Evolutionary conservation across 2,797 vertebrate species (phyloP).

Genomic region (Caiman crocodilus): DNA sequence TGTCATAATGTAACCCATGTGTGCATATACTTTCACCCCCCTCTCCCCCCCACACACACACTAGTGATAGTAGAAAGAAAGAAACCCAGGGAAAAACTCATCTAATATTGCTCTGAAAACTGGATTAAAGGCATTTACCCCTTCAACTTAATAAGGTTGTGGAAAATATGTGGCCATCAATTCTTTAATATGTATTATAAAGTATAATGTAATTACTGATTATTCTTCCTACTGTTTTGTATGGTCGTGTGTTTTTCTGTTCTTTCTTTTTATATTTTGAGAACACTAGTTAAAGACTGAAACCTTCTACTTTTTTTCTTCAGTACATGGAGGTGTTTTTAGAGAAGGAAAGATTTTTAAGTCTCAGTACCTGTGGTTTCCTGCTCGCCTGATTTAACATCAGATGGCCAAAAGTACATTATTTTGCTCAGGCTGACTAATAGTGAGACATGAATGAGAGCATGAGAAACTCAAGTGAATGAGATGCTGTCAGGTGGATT

Average conservation of each 20-base stretch:
- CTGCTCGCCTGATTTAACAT: neutral
- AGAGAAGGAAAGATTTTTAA: neutral
- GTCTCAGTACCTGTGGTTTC: neutral
- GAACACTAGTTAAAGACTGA: neutral
- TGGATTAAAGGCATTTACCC: neutral
- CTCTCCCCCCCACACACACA: neutral
- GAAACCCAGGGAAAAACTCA: neutral
- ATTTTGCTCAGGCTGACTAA: neutral
- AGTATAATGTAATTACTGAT: neutral
- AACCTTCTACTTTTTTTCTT: neutral
- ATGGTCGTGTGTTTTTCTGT: fast-evolving
- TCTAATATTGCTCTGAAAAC: neutral
- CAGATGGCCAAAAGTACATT: neutral
- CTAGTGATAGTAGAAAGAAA: neutral
- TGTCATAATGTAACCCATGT: neutral
- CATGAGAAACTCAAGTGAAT: neutral
- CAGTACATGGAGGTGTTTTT: neutral
- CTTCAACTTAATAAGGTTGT: neutral
- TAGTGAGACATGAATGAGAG: neutral
- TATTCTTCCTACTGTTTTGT: neutral
- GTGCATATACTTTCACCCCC: neutral
- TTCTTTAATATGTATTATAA: neutral
- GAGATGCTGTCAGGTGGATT: neutral
- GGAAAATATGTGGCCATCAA: neutral
- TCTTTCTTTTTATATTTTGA: neutral